phyloP scores from a whole-genome alignment of 2,113 vertebrate species.

The Paramisgurnus dabryanus region DNA sequence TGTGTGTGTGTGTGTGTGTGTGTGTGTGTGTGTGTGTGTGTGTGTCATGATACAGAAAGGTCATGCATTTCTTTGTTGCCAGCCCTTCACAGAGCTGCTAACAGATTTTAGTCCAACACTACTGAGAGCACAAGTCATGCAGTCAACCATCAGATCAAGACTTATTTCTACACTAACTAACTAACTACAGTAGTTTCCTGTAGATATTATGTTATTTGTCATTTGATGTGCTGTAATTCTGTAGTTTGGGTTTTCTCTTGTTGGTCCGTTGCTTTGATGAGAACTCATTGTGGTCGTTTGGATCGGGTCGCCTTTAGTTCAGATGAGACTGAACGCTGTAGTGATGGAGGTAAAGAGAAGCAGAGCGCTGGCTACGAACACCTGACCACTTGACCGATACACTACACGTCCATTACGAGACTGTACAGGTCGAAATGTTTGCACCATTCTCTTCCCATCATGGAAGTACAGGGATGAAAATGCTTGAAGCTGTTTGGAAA shows the following conservation, averaged over 20 bases:
- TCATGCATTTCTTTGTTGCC: slow-evolving; percentile 59
- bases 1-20: slow-evolving; percentile 28
- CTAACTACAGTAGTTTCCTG: not conserved
- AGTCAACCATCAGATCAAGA: slow-evolving; percentile 46
- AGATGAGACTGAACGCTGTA: slow-evolving; percentile 56
- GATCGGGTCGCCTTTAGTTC: slow-evolving; percentile 60
- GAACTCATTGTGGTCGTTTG: slow-evolving; percentile 53
- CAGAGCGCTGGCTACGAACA: slow-evolving; percentile 54
- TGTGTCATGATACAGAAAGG: slow-evolving; percentile 46
- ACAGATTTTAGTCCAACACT: slow-evolving; percentile 63
- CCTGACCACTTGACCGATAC: slow-evolving; percentile 59
- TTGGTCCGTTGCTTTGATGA: slow-evolving; percentile 38
- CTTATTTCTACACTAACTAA: not conserved
- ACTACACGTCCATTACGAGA: slow-evolving; percentile 67
- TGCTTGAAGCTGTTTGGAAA: slow-evolving; percentile 61
- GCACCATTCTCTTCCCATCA: slow-evolving; percentile 61
- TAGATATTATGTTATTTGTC: not conserved
- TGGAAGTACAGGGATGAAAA: slow-evolving; percentile 71
- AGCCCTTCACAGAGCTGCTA: slow-evolving; percentile 57
- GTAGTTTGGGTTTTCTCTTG: slow-evolving; percentile 37
- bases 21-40: slow-evolving; percentile 22
- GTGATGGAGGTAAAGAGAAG: slow-evolving; percentile 59
- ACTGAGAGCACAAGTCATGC: slow-evolving; percentile 66
- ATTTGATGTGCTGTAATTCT: slow-evolving; percentile 24
- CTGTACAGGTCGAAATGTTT: slow-evolving; percentile 74